These are phyloP conservation scores for Peromyscus attwateri DNA, from an alignment of 2,797 vertebrate genomes.

Conservation along the genomic window DNA sequence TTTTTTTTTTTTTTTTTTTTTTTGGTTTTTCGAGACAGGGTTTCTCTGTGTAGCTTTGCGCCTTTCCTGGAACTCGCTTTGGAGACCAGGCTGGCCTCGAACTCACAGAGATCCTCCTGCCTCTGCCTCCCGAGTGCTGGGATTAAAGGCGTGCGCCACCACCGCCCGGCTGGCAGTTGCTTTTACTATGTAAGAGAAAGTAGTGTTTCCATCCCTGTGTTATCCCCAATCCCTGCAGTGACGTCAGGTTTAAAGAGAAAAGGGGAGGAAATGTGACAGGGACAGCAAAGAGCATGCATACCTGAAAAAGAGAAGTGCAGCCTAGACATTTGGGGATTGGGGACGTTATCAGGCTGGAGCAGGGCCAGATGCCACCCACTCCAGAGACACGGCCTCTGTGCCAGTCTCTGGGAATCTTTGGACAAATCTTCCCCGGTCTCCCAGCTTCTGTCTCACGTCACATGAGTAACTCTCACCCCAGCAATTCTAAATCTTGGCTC, in stretches of 20 bases:
- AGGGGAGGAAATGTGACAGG: background rate
- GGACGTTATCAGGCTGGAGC: background rate
- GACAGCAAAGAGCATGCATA: background rate
- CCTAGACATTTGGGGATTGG: background rate
- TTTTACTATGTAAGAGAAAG: background rate
- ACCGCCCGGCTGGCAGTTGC: background rate
- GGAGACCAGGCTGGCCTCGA: too few relatives aligned
- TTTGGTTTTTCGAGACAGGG: too few relatives aligned
- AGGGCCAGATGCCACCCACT: background rate
- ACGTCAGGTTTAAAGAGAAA: constrained; percentile 47
- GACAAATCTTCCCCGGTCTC: background rate
- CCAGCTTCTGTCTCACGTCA: background rate
- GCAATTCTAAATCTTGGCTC: too few relatives aligned
- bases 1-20: too few relatives aligned
- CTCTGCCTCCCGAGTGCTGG: too few relatives aligned
- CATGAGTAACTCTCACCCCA: background rate
- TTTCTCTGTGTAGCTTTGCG: too few relatives aligned
- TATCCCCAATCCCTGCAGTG: background rate
- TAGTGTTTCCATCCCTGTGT: background rate
- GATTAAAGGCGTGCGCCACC: too few relatives aligned
- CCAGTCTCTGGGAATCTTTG: background rate
- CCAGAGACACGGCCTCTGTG: background rate
- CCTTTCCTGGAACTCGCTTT: too few relatives aligned
- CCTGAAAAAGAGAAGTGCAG: constrained; percentile 63
- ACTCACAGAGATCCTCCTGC: too few relatives aligned